Percentiles rank a stretch among this genome's conserved stretches.
These are phyloP conservation scores for Sarcophaga caerulescens DNA, from an alignment of 2,888 invertebrate species.

Conservation along the genomic window DNA sequence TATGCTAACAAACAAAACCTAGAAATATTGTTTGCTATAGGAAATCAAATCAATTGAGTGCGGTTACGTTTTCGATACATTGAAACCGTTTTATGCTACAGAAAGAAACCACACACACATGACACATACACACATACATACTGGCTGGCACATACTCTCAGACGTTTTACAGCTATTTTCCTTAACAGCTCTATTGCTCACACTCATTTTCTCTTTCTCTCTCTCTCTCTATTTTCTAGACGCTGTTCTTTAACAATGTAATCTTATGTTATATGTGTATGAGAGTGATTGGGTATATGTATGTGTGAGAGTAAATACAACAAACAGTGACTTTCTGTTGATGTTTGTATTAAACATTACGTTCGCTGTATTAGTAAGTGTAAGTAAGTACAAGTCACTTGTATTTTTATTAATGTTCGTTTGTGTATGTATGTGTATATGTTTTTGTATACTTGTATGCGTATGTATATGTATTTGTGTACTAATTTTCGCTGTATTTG, in stretches of 20 bases:
- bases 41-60: constrained; percentile 69
- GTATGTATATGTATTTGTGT: too few relatives aligned
- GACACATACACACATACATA: background rate
- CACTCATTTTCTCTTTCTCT: too few relatives aligned
- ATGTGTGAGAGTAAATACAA: too few relatives aligned
- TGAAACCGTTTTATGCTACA: constrained; percentile 37
- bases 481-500: constrained; percentile 37
- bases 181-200: too few relatives aligned
- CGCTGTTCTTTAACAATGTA: too few relatives aligned
- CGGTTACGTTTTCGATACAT: constrained; percentile 59
- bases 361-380: too few relatives aligned
- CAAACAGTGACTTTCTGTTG: too few relatives aligned
- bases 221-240: too few relatives aligned
- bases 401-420: background rate
- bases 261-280: background rate
- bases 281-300: constrained; percentile 7
- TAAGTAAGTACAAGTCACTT: too few relatives aligned
- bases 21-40: constrained; percentile 55
- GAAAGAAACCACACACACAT: constrained; percentile 37
- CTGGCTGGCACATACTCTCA: constrained; percentile 1
- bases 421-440: too few relatives aligned
- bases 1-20: background rate
- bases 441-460: too few relatives aligned
- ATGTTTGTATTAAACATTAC: too few relatives aligned
- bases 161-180: background rate